A percentile compares a stretch with the other conserved stretches of the same genome.
Conservation (phyloP, 2,113 vertebrate genomes). For the Cephalopholis sonnerati region DNA sequence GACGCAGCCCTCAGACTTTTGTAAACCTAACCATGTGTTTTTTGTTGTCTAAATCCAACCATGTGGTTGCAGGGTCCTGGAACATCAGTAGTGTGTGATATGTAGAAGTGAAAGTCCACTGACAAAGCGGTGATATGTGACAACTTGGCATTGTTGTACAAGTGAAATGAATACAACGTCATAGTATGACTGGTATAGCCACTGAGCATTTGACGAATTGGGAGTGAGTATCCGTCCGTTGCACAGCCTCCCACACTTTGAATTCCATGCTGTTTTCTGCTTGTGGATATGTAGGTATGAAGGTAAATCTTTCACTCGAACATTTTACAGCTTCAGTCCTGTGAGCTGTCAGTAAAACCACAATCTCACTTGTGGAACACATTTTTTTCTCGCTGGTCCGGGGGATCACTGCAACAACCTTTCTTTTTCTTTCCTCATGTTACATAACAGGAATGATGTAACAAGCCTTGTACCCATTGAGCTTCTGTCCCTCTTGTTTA, state of each 20-base stretch:
- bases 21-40: no score
- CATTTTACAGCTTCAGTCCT: not conserved
- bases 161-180: no score
- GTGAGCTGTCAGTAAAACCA: not conserved
- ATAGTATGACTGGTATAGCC: no score
- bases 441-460: slow-evolving; percentile 29
- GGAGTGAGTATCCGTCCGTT: no score
- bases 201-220: no score
- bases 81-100: no score
- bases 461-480: not conserved
- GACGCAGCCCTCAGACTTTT: no score
- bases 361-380: not conserved
- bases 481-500: not conserved
- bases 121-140: no score
- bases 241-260: not conserved
- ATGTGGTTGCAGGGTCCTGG: no score
- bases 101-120: no score
- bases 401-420: not conserved
- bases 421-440: not conserved
- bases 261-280: not conserved
- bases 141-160: no score
- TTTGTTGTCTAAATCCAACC: no score
- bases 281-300: not conserved
- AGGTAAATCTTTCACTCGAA: not conserved
- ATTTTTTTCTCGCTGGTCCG: not conserved